Base-by-base conservation (phyloP, 2,113 vertebrate genomes). In the Ciconia stormi region DNA sequence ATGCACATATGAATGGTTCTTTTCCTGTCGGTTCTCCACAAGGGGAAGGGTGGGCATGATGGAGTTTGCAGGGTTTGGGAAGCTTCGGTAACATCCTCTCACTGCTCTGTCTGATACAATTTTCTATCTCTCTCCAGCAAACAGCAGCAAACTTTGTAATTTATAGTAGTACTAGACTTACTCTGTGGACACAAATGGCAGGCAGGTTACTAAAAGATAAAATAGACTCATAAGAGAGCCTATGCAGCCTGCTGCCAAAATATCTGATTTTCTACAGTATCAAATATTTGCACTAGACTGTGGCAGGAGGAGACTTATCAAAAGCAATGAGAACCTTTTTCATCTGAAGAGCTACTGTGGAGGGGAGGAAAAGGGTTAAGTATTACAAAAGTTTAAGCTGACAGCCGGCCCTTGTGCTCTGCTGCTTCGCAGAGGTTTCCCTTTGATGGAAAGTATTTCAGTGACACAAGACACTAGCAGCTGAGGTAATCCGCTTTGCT, bases 361-460 rank as follows among this genome's bases (percentile, higher is more conserved):
- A 77, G 46, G 50, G 78, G 52, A 93, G 66, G 90, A 76, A 87
- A 89, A 3, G 95, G 84, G 96, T 96, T 95, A 96, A 96, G 56
- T 44, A 55, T 49, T 77, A 91, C 63, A 85, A 77, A 79, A 90
- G 81, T 65, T 82, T 29, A 70, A 70, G 78, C 89, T 83, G 84
- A 79, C 66, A 88, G 95, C 81, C 32, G 7, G 89, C 65, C 69
- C 77, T 69, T 89, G 87, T 49, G 81, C 87, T 95, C 73, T 73
- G 84, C 78, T 77, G 78, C 71, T 95, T 87, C 5, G 0, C 49
- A 91, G 87, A 97, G 95, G 91, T 91, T 95, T 97, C 95, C 89
- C 96, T 96, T 97, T 95, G 96, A 96, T 93, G 96, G 97, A 96
- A 97, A 97, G 81, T 93, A 94, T 97, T 97, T 90, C 78, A 82